Percentiles rank a stretch among this genome's conserved stretches.
Conservation (phyloP, 2,888 invertebrate genomes). For the Andricus curvator region DNA sequence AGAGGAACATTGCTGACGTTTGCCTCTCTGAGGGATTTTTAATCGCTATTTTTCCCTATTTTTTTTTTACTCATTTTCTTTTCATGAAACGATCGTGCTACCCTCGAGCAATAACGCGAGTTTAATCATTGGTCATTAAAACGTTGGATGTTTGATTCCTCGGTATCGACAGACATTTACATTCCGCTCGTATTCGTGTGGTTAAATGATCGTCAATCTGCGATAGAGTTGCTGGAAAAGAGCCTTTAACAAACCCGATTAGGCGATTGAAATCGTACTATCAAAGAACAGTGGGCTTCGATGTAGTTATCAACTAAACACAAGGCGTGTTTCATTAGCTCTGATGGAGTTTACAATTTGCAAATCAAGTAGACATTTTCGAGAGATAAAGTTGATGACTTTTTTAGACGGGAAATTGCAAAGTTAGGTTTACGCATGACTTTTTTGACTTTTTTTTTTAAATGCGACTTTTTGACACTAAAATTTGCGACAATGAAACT, state of each 20-base stretch:
- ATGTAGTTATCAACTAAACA: constrained; percentile 23
- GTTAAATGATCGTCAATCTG: constrained; percentile 26
- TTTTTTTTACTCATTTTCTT: background rate
- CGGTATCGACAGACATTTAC: constrained; percentile 6
- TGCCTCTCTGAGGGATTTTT: background rate
- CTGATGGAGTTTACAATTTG: background rate
- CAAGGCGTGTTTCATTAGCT: constrained; percentile 32
- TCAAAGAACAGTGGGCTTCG: constrained; percentile 3
- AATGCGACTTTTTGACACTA: too few relatives aligned
- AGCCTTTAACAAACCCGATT: constrained; percentile 33
- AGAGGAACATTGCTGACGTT: background rate
- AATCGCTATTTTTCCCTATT: background rate
- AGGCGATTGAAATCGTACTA: constrained; percentile 25
- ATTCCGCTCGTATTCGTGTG: background rate
- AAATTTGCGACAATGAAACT: too few relatives aligned
- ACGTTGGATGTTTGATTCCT: constrained; percentile 19
- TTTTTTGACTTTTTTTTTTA: too few relatives aligned
- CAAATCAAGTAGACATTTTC: background rate
- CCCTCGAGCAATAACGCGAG: constrained; percentile 2
- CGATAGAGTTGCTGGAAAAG: constrained; percentile 15
- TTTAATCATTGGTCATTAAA: constrained; percentile 41
- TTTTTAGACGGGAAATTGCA: background rate
- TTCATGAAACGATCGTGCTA: constrained; percentile 11
- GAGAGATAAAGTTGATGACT: background rate
- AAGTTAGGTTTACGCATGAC: background rate